phyloP scores from a whole-genome alignment of 1,140 invertebrate genomes.

The Drosophila jambulina region DNA sequence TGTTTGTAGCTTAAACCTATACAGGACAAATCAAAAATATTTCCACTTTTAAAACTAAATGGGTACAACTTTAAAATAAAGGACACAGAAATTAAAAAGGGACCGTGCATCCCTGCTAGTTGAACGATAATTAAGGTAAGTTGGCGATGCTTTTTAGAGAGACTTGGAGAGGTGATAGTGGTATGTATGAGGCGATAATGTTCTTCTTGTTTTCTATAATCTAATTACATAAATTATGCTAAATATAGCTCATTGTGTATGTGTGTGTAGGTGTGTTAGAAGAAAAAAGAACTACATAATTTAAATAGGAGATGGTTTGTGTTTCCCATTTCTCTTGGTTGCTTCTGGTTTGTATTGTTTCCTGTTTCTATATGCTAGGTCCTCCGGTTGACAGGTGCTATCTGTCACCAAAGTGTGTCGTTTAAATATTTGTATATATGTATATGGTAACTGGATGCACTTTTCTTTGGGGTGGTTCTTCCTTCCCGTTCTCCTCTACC shows the following conservation, averaged over 20 bases:
- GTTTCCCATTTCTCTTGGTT: constrained; percentile 31
- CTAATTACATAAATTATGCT: constrained; percentile 63
- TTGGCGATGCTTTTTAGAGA: constrained; percentile 32
- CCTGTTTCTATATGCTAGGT: constrained; percentile 30
- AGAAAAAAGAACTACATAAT: constrained; percentile 57
- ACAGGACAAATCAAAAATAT: constrained; percentile 27
- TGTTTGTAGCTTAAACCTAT: constrained; percentile 26
- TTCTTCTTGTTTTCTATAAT: constrained; percentile 38
- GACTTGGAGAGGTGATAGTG: constrained; percentile 9
- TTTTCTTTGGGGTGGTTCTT: constrained; percentile 72
- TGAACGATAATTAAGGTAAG: constrained; percentile 22
- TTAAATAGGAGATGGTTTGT: constrained; percentile 40
- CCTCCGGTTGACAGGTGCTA: constrained; percentile 23
- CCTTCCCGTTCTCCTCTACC: constrained; percentile 13
- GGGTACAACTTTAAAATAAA: constrained; percentile 33
- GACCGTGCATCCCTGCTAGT: not conserved
- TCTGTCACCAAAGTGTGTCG: constrained; percentile 33
- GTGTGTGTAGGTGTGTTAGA: constrained; percentile 35
- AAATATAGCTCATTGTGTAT: constrained; percentile 48
- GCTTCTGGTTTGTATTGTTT: constrained; percentile 11
- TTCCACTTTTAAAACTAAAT: constrained; percentile 5
- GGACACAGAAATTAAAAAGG: constrained; percentile 14
- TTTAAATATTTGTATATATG: constrained; percentile 50
- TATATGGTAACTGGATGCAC: constrained; percentile 69
- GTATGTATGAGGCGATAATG: constrained; percentile 38